Evolutionary conservation across 2,888 invertebrate genomes (phyloP), one percentile per base, ranked within the genome.

Genomic region (Agrochola lota): DNA sequence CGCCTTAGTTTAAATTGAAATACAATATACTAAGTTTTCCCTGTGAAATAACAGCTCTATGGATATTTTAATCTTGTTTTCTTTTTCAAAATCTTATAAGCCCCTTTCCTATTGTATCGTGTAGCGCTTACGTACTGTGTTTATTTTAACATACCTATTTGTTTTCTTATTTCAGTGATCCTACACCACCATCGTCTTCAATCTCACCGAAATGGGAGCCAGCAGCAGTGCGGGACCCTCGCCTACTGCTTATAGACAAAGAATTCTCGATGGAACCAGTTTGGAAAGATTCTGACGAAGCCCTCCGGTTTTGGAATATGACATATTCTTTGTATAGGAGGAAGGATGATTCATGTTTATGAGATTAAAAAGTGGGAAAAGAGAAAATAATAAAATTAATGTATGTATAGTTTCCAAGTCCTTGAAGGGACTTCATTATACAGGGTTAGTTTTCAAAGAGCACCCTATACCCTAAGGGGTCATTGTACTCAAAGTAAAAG

Each of bases 281-380:
- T 12, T 71, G 80, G 82, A 57, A 40, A 15, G 35, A 71, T 7
- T 8, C 15, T 5, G 92, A 93, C 11, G 88, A 92, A 40, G 86
- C 88, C 2, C 88, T 95, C 20, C 80, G 84, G 15, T 94, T 93
- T 79, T 96, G 95, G 96, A 94, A 95, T 73, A 80, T 85, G 43
- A 95, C 94, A 0, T 96, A 96, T 80, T 87, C 92, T 0, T 95
- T 95, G 80, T 95, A 94, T 71, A 94, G 96, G 63, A 92, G 94
- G 88, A 95, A 91, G 90, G 69, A 71, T 62, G 89, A 49, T 60
- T 17, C 49, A 11, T 67, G 2, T 46, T 49, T 30, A 6, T 77
- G 77, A 78, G 52, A 59, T 72, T 59, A 52, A 52, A 71, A 72
- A 35, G 55, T 35, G 52, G 26, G 30, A 23, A 4, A 0, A 23